Percentiles rank a stretch among this genome's conserved stretches.
Evolutionary conservation across 2,113 vertebrate genomes (phyloP).

Genomic region (Perognathus longimembris): DNA sequence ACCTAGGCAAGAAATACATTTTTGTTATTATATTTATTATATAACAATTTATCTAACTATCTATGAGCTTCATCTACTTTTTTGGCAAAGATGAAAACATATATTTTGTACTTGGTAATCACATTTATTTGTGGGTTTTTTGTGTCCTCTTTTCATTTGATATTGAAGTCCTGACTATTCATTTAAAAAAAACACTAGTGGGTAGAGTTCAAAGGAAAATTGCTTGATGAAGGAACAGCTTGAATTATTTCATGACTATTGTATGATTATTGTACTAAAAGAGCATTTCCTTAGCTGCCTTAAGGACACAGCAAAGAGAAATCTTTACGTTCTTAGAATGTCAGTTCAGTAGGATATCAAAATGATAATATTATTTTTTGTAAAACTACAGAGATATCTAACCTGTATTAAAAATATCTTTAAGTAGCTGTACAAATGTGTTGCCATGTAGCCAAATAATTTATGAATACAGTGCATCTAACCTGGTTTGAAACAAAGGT

Average conservation of each 20-base stretch:
- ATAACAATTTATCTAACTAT: neutral
- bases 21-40: neutral
- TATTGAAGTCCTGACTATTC: neutral
- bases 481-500: neutral
- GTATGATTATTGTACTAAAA: neutral
- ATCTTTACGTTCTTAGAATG: neutral
- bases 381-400: neutral
- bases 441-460: too few species aligned
- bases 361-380: conserved; percentile 18
- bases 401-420: neutral
- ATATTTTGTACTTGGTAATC: neutral
- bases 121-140: neutral
- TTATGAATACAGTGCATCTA: too few species aligned
- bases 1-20: neutral
- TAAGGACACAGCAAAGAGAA: neutral
- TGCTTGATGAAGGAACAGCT: neutral
- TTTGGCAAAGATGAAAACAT: neutral
- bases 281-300: neutral
- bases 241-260: neutral
- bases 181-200: neutral
- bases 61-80: neutral
- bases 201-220: neutral
- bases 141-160: neutral
- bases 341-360: neutral
- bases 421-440: too few species aligned